phyloP scores from a whole-genome alignment of 2,797 vertebrate species.

The Hemibagrus guttatus region DNA sequence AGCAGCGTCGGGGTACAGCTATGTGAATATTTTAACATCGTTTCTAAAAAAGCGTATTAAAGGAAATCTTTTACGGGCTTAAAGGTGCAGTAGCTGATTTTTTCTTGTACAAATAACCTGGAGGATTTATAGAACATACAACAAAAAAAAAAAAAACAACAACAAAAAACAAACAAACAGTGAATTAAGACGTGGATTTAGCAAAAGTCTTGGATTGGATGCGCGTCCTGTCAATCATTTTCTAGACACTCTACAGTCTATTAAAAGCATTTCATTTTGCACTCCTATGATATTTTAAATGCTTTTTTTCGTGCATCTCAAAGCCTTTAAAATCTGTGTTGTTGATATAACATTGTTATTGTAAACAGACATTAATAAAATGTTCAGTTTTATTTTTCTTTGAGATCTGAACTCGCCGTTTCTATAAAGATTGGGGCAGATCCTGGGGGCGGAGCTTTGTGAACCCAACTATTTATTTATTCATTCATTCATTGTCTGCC shows the following conservation, averaged over 20 bases:
- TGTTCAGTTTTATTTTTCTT: no score
- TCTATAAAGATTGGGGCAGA: neutral
- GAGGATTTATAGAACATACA: neutral
- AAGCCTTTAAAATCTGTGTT: no score
- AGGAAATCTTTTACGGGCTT: neutral
- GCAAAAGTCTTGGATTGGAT: neutral
- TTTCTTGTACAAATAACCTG: neutral
- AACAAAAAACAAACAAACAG: no score
- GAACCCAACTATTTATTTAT: neutral
- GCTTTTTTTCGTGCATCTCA: no score
- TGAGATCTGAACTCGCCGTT: no score
- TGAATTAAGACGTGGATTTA: neutral
- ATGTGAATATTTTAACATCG: conserved; percentile 70
- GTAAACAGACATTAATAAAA: no score
- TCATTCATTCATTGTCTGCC: no score
- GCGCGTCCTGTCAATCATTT: neutral
- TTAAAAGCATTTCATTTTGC: no score
- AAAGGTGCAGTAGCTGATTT: neutral
- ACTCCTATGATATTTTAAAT: no score
- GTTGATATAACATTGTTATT: no score
- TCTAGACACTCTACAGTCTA: neutral
- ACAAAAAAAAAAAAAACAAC: no score
- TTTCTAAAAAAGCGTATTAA: neutral
- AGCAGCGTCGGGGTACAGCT: conserved; percentile 53
- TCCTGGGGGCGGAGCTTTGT: neutral